Conservation (phyloP, 2,113 vertebrate genomes). For the Catagonus wagneri region DNA sequence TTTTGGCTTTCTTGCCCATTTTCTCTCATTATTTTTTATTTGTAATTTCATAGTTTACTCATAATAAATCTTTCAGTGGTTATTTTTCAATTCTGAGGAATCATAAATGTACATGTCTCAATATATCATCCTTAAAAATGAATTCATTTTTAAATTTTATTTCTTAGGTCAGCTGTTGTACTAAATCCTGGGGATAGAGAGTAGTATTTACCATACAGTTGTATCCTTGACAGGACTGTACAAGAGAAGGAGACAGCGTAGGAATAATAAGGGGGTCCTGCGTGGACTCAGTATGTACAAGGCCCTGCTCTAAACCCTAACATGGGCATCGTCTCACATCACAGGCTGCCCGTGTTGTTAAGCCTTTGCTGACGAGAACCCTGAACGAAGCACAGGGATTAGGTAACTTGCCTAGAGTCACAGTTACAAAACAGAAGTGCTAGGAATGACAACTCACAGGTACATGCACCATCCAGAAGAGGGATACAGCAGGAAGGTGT, state of each 20-base stretch:
- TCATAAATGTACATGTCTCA: neutral
- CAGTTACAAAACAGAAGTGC: neutral
- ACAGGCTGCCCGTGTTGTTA: neutral
- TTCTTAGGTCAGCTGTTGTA: neutral
- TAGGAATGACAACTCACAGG: neutral
- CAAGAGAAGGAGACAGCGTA: neutral
- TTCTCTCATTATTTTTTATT: neutral
- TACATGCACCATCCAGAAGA: neutral
- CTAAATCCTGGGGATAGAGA: neutral
- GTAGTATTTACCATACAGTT: neutral
- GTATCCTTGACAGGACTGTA: neutral
- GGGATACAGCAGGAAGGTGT: neutral
- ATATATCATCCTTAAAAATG: neutral
- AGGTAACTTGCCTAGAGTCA: neutral
- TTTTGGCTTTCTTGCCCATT: neutral
- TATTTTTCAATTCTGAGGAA: constrained; percentile 37
- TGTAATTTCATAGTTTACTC: neutral
- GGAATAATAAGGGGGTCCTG: neutral
- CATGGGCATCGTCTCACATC: neutral
- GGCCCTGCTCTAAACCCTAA: neutral
- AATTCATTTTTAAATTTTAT: neutral
- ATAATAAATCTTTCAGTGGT: neutral
- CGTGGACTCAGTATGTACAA: neutral
- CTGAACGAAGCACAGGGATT: neutral
- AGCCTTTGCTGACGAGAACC: neutral